phyloP scores from a whole-genome alignment of 2,888 invertebrate species.

The Drosophila aldrichi region DNA sequence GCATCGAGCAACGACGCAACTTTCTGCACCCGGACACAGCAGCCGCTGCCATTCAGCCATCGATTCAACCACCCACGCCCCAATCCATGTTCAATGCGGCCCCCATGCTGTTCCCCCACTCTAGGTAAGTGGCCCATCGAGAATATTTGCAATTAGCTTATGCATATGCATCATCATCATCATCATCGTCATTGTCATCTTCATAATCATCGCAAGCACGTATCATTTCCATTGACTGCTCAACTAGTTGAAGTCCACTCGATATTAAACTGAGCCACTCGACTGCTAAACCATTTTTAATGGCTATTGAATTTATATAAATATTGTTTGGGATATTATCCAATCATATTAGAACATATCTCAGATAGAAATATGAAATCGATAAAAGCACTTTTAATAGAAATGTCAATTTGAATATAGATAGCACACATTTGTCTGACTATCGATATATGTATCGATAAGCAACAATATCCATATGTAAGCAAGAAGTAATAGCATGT shows the following conservation, averaged over 20 bases:
- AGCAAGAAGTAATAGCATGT: background rate
- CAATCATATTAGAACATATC: too few species aligned
- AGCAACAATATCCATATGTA: too few species aligned
- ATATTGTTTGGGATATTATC: background rate
- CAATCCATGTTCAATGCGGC: constrained; percentile 86
- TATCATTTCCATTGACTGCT: constrained; percentile 31
- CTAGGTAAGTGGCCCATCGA: constrained; percentile 85
- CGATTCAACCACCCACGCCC: constrained; percentile 86
- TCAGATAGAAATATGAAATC: background rate
- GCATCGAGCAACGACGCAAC: constrained; percentile 92
- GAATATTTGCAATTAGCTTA: constrained; percentile 7
- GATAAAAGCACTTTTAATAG: too few species aligned
- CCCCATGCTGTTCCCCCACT: constrained; percentile 87
- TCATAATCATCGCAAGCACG: constrained; percentile 1
- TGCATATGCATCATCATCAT: constrained; percentile 19
- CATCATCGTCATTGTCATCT: background rate
- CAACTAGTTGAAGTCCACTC: constrained; percentile 32
- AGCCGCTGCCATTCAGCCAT: constrained; percentile 85
- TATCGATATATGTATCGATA: constrained; percentile 1
- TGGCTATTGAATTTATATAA: background rate
- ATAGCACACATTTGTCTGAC: background rate
- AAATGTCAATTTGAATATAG: background rate
- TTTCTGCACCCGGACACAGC: constrained; percentile 95
- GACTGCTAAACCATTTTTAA: background rate
- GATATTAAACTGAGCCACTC: background rate